Conservation (phyloP, 2,113 vertebrate genomes). For the Vimba vimba region DNA sequence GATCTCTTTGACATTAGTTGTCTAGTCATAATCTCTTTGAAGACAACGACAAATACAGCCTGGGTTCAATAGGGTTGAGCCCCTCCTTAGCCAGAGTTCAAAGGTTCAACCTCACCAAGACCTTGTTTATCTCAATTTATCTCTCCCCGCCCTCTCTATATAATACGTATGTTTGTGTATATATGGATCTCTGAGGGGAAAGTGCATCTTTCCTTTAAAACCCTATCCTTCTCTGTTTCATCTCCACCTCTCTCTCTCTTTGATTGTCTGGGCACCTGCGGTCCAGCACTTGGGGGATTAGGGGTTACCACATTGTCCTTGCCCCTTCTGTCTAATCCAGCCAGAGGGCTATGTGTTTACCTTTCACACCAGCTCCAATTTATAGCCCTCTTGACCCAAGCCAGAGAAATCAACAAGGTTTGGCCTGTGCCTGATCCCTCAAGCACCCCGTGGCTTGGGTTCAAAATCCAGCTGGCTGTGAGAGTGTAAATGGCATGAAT, state of each 20-base stretch:
- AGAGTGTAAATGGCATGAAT: not conserved
- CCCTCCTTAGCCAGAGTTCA: slow-evolving; percentile 29
- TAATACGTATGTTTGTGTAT: slow-evolving; percentile 1
- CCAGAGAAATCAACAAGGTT: slow-evolving; percentile 45
- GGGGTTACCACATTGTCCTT: slow-evolving; percentile 81
- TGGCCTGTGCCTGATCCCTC: slow-evolving; percentile 18
- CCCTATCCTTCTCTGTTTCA: not conserved
- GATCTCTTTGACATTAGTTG: slow-evolving; percentile 53
- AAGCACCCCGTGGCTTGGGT: slow-evolving; percentile 24
- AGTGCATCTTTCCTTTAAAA: slow-evolving; percentile 33
- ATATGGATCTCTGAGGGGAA: slow-evolving; percentile 32
- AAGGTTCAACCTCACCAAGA: slow-evolving; percentile 37
- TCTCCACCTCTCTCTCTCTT: slow-evolving; percentile 26
- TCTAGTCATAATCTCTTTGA: not conserved
- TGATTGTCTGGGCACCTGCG: slow-evolving; percentile 47
- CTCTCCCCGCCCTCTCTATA: slow-evolving; percentile 6
- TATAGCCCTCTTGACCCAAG: slow-evolving; percentile 47
- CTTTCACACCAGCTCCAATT: slow-evolving; percentile 41
- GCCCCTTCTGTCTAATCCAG: slow-evolving; percentile 41
- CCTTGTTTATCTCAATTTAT: slow-evolving; percentile 34
- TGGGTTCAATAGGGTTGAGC: slow-evolving; percentile 22
- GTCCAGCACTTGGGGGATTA: slow-evolving; percentile 74
- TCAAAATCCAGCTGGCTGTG: slow-evolving; percentile 27
- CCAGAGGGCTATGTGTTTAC: slow-evolving; percentile 40
- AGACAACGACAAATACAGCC: not conserved